Base-by-base conservation (phyloP, 2,888 invertebrate genomes). In the Apodemia duryi region DNA sequence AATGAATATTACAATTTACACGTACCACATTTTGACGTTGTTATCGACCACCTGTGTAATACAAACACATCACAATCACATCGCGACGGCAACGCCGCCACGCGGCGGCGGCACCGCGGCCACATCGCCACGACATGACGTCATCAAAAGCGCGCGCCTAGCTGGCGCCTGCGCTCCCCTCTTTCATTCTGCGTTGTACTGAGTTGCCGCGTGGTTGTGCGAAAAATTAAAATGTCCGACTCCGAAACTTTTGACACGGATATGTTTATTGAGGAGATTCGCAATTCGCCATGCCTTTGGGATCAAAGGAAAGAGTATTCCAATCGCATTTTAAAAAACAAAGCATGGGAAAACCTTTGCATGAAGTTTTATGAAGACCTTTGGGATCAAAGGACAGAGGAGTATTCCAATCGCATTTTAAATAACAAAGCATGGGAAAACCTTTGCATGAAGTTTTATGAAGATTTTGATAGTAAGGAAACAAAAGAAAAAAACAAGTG, bases 101-200 rank as follows among this genome's bases (percentile, higher is more conserved):
- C 70, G n/a, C 69, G 65, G 70, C 68, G 69, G 66, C 65, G 65
- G 65, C 66, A 68, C 67, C 66, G 67, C 68, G 68, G 68, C 68
- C 66, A 67, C 66, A 68, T 69, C 67, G 68, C 68, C 65, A 70
- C 68, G 68, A 68, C 66, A 67, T 68, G 69, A 69, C 69, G 70
- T 67, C 68, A 68, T 68, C 68, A 68, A 63, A 63, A 68, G 70
- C 67, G 67, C 68, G 70, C 67, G 69, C 68, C 68, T 67, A 67
- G 65, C 67, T 51, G 51, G 51, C 21, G 51, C 51, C 51, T 51
- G 51, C 51, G 51, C 51, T 51, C 51, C 51, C 1, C 21, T 7
- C 52, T 52, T 52, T 28, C 28, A 52, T 52, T 52, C 9, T 52
- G 28, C 28, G 28, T 52, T 52, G 52, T 52, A 52, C 52, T 52